A percentile compares a stretch with the other conserved stretches of the same genome.
Evolutionary conservation across 2,888 invertebrate genomes (phyloP).

Genomic region (Diploptera punctata): DNA sequence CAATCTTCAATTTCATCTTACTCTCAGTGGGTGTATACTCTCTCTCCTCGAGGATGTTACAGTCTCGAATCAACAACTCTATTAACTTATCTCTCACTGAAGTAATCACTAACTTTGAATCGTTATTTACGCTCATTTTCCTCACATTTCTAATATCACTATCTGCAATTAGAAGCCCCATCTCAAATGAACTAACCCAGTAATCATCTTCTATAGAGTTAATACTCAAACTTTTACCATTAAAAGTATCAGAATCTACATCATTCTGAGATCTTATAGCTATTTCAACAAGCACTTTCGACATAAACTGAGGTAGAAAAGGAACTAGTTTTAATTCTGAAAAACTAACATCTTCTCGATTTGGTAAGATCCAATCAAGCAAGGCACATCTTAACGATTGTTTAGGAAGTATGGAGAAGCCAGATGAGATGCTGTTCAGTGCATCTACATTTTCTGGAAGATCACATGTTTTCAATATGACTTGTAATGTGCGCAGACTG

Average conservation of each 20-base stretch:
- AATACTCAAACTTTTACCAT: not conserved
- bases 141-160: no score
- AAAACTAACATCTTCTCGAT: not conserved
- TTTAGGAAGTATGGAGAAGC: constrained; percentile 33
- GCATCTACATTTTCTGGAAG: constrained; percentile 47
- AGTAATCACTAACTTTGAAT: not conserved
- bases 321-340: not conserved
- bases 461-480: constrained; percentile 51
- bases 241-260: not conserved
- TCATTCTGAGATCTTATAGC: constrained; percentile 12
- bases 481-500: constrained; percentile 54
- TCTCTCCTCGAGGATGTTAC: not conserved
- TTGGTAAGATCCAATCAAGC: constrained; percentile 48
- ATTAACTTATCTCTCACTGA: not conserved
- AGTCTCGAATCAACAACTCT: constrained; percentile 14
- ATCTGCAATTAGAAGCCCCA: not conserved
- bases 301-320: not conserved
- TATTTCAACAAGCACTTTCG: constrained; percentile 12
- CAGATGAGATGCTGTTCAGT: constrained; percentile 42
- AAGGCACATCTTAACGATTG: constrained; percentile 48
- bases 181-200: constrained; percentile 22
- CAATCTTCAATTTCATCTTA: not conserved
- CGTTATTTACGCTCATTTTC: not conserved
- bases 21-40: not conserved
- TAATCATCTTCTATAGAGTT: constrained; percentile 22